These are phyloP conservation scores for Indicator maculatus DNA, from an alignment of 2,113 vertebrate genomes.

Conservation along the genomic window DNA sequence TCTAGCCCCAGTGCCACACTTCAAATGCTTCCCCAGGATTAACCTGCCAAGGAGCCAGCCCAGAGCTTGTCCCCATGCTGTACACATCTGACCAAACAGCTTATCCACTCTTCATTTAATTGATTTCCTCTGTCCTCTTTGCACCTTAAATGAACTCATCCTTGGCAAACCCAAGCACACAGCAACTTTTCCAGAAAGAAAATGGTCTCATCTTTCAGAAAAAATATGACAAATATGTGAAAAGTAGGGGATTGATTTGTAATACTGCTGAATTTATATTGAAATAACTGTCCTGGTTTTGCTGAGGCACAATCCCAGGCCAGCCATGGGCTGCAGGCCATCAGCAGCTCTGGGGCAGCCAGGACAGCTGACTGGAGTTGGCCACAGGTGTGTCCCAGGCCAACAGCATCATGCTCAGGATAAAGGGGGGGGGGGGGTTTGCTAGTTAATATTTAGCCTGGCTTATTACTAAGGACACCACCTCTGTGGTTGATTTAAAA, in stretches of 20 bases:
- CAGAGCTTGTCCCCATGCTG: neutral
- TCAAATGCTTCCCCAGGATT: neutral
- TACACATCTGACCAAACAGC: neutral
- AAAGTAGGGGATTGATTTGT: neutral
- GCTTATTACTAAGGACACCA: neutral
- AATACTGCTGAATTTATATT: neutral
- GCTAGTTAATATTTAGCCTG: neutral
- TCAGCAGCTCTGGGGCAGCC: no score
- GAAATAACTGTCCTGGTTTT: neutral
- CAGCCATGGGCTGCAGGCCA: no score
- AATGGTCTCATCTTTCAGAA: neutral
- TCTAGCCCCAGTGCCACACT: neutral
- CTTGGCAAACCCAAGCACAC: neutral
- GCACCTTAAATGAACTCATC: neutral
- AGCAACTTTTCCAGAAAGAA: neutral
- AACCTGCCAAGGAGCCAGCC: rapidly evolving
- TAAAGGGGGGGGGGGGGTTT: no score
- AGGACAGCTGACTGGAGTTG: no score
- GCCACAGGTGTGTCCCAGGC: no score
- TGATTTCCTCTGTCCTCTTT: neutral
- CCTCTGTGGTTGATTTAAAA: neutral
- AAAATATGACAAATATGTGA: neutral
- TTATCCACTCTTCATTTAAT: neutral
- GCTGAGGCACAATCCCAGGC: no score
- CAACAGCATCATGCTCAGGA: no score